Percentiles rank a stretch among this genome's conserved stretches.
Conservation (phyloP, 64 coral and sea anemone genomes). For the Acropora yongei region DNA sequence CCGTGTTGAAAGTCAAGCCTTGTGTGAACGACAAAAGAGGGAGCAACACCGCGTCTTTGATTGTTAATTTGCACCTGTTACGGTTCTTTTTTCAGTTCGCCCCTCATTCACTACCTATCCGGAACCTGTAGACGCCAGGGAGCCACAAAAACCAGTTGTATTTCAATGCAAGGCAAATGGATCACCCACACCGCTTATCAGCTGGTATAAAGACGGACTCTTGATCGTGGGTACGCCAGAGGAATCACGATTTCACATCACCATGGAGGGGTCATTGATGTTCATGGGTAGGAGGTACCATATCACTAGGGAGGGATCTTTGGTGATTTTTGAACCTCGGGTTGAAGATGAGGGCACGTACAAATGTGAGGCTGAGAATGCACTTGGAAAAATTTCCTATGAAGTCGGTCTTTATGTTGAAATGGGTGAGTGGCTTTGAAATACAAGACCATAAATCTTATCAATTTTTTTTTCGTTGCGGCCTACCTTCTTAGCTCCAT, state of each 20-base stretch:
- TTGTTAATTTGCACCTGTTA: too few species aligned
- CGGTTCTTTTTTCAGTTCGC: slow-evolving; percentile 47
- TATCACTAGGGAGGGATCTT: slow-evolving; percentile 74
- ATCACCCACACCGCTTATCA: slow-evolving; percentile 68
- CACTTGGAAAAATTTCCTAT: slow-evolving; percentile 61
- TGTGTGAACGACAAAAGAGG: too few species aligned
- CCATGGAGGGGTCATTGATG: slow-evolving; percentile 49
- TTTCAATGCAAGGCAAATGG: slow-evolving; percentile 81
- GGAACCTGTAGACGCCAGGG: slow-evolving; percentile 41
- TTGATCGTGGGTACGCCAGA: slow-evolving; percentile 46
- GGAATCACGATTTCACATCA: slow-evolving; percentile 50
- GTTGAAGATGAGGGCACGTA: slow-evolving; percentile 76
- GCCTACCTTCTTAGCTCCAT: too few species aligned
- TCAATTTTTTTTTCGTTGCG: too few species aligned
- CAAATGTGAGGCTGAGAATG: slow-evolving; percentile 71
- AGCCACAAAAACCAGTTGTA: slow-evolving; percentile 72
- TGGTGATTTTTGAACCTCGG: slow-evolving; percentile 83
- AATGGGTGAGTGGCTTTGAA: slow-evolving; percentile 68
- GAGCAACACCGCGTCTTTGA: too few species aligned
- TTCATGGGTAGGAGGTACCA: slow-evolving; percentile 71
- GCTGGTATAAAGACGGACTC: slow-evolving; percentile 66
- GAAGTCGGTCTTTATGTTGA: slow-evolving; percentile 78
- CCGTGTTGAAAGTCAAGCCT: too few species aligned
- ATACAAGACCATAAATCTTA: background rate
- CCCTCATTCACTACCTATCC: slow-evolving; percentile 65